Percentiles rank a stretch among this genome's conserved stretches.
phyloP scores from a whole-genome alignment of 2,797 vertebrate genomes.

The Platalea minor region DNA sequence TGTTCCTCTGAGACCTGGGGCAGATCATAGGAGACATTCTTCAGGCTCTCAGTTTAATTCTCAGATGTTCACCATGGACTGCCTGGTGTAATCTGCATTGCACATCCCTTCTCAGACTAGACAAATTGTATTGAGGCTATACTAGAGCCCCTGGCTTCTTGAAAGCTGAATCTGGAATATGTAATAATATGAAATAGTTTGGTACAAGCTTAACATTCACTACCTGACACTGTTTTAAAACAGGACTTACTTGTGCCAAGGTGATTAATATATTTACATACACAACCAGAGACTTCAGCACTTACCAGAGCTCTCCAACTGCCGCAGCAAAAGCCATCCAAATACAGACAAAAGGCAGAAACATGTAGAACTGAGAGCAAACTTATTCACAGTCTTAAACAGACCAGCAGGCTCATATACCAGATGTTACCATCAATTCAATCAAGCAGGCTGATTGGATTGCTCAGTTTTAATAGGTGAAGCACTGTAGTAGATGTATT shows the following conservation, averaged over 20 bases:
- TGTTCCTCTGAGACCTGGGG: background rate
- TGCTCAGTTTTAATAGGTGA: background rate
- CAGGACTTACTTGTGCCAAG: background rate
- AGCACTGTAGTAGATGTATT: background rate
- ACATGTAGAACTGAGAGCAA: background rate
- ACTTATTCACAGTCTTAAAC: background rate
- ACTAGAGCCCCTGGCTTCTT: background rate
- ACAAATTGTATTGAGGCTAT: background rate
- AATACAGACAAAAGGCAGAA: background rate
- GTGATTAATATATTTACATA: background rate
- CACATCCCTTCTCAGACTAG: background rate
- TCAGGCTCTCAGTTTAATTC: background rate
- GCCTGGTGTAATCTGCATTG: background rate
- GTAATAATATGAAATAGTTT: background rate
- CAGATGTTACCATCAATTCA: background rate
- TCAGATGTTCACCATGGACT: background rate
- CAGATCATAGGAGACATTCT: background rate
- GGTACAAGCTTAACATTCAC: background rate
- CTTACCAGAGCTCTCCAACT: background rate
- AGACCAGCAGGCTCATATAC: background rate
- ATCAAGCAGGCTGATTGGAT: background rate
- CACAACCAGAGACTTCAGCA: background rate
- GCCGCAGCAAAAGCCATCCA: background rate
- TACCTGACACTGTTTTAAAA: background rate
- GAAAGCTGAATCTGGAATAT: background rate